phyloP scores from a whole-genome alignment of 2,888 invertebrate species.

The Spialia ferax region DNA sequence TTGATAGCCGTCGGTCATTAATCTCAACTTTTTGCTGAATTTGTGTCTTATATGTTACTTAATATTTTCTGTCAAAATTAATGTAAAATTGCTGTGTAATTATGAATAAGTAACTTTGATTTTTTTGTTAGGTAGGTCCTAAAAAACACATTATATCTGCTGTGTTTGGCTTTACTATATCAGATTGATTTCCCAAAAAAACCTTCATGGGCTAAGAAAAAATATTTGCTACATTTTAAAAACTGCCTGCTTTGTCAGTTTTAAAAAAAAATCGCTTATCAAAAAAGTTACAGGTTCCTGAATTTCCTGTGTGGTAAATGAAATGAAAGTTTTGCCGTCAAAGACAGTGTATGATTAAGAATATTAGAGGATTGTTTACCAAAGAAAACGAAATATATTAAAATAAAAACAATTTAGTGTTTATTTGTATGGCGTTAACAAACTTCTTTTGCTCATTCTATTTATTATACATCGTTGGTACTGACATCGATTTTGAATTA shows the following conservation, averaged over 20 bases:
- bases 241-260: too few relatives aligned
- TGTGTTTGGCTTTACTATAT: not conserved
- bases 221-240: not conserved
- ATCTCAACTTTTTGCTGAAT: not conserved
- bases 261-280: too few relatives aligned
- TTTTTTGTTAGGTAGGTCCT: not conserved
- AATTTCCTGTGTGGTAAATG: too few relatives aligned
- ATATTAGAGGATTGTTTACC: not conserved
- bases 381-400: conserved; percentile 59
- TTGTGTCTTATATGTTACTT: too few relatives aligned
- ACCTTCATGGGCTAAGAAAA: not conserved
- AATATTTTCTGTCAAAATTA: not conserved
- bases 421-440: conserved; percentile 84
- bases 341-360: not conserved
- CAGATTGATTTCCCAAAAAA: not conserved
- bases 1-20: not conserved
- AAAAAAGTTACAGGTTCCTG: too few relatives aligned
- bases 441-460: conserved; percentile 66
- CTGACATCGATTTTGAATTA: conserved; percentile 77
- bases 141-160: not conserved
- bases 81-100: not conserved
- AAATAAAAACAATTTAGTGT: conserved; percentile 84
- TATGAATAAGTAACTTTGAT: not conserved
- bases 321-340: not conserved
- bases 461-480: conserved; percentile 82